Percentiles rank a stretch among this genome's conserved stretches.
Evolutionary conservation across 1,140 invertebrate species (phyloP).

Genomic region (Rhopalosiphum maidis): DNA sequence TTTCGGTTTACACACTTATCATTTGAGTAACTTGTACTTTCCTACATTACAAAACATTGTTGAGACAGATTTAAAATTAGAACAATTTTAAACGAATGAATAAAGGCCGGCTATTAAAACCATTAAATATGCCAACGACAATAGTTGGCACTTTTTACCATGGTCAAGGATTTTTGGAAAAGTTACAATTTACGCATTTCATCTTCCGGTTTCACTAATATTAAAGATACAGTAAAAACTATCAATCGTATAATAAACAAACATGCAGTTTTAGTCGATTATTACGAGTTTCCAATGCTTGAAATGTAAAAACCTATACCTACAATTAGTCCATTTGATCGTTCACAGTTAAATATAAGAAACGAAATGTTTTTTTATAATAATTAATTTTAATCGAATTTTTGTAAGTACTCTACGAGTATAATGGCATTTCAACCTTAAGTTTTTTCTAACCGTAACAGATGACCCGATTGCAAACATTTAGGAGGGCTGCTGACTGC

Average conservation of each 20-base stretch:
- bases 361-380: not conserved
- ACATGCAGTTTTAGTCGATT: not conserved
- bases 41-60: slow-evolving; percentile 7
- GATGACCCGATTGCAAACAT: not conserved
- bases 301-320: not conserved
- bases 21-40: not conserved
- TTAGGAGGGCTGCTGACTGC: not conserved
- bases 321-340: not conserved
- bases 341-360: not conserved
- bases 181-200: not conserved
- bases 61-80: slow-evolving; percentile 13
- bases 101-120: slow-evolving; percentile 32
- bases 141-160: slow-evolving; percentile 38
- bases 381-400: not conserved
- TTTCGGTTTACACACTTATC: not conserved
- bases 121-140: slow-evolving; percentile 18
- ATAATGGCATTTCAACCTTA: not conserved
- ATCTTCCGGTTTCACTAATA: not conserved
- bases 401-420: not conserved
- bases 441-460: not conserved
- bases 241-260: not conserved
- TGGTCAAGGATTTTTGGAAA: slow-evolving; percentile 26
- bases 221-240: not conserved
- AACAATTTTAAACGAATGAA: not conserved
- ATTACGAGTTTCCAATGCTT: not conserved